phyloP scores from a whole-genome alignment of 2,113 vertebrate species.

The Caloenas nicobarica region DNA sequence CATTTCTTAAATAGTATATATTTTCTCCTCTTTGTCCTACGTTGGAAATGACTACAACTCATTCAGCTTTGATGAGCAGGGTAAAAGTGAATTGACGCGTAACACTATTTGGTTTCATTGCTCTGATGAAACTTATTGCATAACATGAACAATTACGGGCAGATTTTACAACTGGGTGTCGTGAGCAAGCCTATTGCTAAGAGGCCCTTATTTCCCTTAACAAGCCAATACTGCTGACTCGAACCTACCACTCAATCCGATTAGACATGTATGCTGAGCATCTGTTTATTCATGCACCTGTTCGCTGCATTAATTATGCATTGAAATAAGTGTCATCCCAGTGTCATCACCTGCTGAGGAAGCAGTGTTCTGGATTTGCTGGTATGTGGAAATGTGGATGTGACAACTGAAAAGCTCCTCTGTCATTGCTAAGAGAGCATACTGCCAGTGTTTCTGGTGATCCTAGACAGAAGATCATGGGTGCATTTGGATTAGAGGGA shows the following conservation, averaged over 20 bases:
- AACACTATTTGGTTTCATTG: not conserved
- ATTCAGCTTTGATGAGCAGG: slow-evolving; percentile 4
- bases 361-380: fast-evolving
- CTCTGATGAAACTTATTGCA: not conserved
- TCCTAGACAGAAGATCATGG: not conserved
- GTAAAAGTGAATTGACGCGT: slow-evolving; percentile 44
- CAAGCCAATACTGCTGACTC: not conserved
- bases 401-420: not conserved
- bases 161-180: not conserved
- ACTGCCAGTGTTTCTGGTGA: not conserved
- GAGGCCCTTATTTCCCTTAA: not conserved
- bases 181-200: not conserved
- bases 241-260: not conserved
- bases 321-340: not conserved
- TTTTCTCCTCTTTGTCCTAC: not conserved
- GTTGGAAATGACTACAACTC: slow-evolving; percentile 5
- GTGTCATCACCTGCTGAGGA: not conserved
- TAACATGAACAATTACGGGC: not conserved
- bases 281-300: not conserved
- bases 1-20: not conserved
- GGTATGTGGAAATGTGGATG: not conserved
- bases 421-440: fast-evolving
- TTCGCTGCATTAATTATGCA: not conserved
- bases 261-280: not conserved
- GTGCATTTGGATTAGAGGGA: fast-evolving